Conservation (phyloP, 2,113 vertebrate genomes). For the Prochilodus magdalenae region DNA sequence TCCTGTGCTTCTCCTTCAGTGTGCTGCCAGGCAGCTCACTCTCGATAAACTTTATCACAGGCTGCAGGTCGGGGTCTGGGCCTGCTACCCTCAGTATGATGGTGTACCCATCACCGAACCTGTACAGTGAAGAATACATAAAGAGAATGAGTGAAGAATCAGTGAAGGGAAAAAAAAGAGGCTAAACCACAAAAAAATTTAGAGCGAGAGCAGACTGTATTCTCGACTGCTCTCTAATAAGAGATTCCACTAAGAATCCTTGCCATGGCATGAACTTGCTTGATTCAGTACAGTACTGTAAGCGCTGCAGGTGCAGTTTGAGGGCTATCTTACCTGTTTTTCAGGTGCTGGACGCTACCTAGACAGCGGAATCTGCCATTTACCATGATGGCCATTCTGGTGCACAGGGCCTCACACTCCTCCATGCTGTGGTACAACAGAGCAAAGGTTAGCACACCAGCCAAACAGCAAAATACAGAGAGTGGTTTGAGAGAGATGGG, state of each 20-base stretch:
- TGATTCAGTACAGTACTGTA: not conserved
- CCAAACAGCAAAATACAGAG: not conserved
- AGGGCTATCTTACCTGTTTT: conserved; percentile 86
- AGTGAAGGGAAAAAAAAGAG: too few relatives aligned
- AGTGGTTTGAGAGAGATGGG: not conserved
- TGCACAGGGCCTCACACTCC: conserved; percentile 97
- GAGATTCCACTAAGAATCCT: too few relatives aligned
- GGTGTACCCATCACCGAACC: conserved; percentile 98
- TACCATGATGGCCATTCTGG: conserved; percentile 99
- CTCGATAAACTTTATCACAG: conserved; percentile 94
- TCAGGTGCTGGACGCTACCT: conserved; percentile 96
- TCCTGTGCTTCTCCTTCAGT: conserved; percentile 93
- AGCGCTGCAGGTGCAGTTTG: not conserved
- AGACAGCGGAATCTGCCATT: conserved; percentile 95
- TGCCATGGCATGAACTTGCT: not conserved
- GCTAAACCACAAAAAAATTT: not conserved
- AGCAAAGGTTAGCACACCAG: conserved; percentile 13
- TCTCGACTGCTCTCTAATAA: too few relatives aligned
- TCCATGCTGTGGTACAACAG: conserved; percentile 87
- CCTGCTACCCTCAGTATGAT: conserved; percentile 93
- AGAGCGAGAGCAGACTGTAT: too few relatives aligned
- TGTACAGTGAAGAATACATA: conserved; percentile 56
- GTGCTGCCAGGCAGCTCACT: conserved; percentile 90
- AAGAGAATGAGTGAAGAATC: not conserved
- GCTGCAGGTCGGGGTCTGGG: conserved; percentile 84